Conservation (phyloP, 2,797 vertebrate genomes). For the Malacoctenus gilli region DNA sequence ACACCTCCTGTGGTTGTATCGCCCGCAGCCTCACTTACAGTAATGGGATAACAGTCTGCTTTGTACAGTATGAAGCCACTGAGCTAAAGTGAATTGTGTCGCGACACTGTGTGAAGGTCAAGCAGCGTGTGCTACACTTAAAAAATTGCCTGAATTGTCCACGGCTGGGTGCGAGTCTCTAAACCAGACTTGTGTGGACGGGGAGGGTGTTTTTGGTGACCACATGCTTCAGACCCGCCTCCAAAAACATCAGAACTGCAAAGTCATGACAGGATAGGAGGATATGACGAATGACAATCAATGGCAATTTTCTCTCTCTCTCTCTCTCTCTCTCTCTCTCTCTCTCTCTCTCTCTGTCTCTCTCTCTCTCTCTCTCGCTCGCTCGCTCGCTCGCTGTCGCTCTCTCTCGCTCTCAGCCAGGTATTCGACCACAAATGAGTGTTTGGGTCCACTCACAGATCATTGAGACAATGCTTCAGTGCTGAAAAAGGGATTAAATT, state of each 20-base stretch:
- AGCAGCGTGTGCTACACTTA: slow-evolving; percentile 45
- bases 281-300: slow-evolving; percentile 9
- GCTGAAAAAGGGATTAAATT: too few relatives aligned
- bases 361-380: too few relatives aligned
- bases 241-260: neutral
- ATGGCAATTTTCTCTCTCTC: neutral
- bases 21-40: slow-evolving; percentile 19
- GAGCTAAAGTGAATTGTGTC: slow-evolving; percentile 23
- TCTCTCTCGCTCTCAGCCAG: too few relatives aligned
- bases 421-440: too few relatives aligned
- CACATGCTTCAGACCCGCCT: neutral
- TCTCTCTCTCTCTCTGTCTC: too few relatives aligned
- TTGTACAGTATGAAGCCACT: slow-evolving; percentile 15
- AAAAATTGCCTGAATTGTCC: slow-evolving; percentile 42
- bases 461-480: too few relatives aligned
- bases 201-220: slow-evolving; percentile 22
- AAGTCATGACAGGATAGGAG: slow-evolving; percentile 12
- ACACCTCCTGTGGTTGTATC: too few relatives aligned
- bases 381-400: too few relatives aligned
- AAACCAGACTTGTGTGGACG: slow-evolving; percentile 7
- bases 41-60: slow-evolving; percentile 1
- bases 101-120: slow-evolving; percentile 47
- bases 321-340: too few relatives aligned
- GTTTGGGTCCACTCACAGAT: too few relatives aligned
- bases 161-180: slow-evolving; percentile 32